These are phyloP conservation scores for Lepus americanus DNA, from an alignment of 2,113 vertebrate species.

Conservation along the genomic window DNA sequence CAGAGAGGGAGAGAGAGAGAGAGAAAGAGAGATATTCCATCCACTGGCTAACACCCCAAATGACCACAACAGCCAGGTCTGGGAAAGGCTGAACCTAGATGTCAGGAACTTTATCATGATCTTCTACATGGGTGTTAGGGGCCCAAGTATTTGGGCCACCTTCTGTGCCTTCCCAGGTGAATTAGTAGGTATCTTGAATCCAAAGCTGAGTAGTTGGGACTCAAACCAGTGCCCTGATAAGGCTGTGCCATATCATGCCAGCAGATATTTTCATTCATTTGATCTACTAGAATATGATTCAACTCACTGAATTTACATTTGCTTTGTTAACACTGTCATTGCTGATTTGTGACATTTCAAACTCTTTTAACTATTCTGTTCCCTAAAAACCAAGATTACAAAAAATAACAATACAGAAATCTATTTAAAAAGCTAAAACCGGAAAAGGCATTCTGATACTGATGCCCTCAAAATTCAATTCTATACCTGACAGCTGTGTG, in stretches of 20 bases:
- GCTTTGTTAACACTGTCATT: not conserved
- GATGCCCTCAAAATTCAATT: not conserved
- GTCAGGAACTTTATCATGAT: too few species aligned
- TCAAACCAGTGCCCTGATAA: too few species aligned
- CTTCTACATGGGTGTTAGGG: too few species aligned
- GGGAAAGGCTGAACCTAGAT: too few species aligned
- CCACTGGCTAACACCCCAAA: too few species aligned
- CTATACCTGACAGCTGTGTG: not conserved
- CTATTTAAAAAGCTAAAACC: not conserved
- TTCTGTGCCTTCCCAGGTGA: too few species aligned
- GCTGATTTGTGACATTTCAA: not conserved
- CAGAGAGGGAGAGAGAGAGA: too few species aligned
- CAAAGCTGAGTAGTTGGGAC: too few species aligned
- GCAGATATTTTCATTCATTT: not conserved
- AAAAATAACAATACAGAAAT: not conserved
- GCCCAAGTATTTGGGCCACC: too few species aligned
- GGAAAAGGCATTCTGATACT: not conserved
- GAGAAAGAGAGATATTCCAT: too few species aligned
- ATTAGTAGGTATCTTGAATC: too few species aligned
- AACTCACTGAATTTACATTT: not conserved
- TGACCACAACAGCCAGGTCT: too few species aligned
- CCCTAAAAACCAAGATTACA: not conserved
- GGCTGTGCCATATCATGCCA: not conserved
- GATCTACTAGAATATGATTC: not conserved
- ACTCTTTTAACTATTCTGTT: not conserved